Evolutionary conservation across 2,888 invertebrate genomes (phyloP).

Genomic region (Stratiomys singularior): DNA sequence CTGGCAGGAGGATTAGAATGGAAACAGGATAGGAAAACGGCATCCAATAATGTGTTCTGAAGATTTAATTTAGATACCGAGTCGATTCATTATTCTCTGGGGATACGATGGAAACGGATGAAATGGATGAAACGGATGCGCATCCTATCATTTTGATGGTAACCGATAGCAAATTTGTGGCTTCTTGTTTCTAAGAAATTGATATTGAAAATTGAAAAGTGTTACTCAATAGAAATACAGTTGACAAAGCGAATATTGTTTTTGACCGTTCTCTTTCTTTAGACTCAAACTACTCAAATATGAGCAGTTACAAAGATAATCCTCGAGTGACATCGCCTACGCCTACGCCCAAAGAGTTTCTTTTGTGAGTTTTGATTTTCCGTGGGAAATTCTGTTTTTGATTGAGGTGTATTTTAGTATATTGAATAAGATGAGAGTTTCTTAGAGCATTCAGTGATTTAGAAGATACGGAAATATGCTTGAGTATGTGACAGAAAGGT

Average conservation of each 20-base stretch:
- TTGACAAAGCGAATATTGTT: background rate
- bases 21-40: conserved; percentile 33
- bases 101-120: conserved; percentile 47
- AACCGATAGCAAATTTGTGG: conserved; percentile 44
- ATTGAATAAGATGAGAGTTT: no score
- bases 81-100: conserved; percentile 52
- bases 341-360: no score
- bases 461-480: no score
- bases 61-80: conserved; percentile 52
- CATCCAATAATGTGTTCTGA: conserved; percentile 48
- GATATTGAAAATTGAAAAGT: conserved; percentile 33
- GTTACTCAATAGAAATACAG: background rate
- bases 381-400: no score
- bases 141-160: conserved; percentile 40
- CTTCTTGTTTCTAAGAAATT: conserved; percentile 42
- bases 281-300: no score
- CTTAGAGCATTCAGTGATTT: no score
- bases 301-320: no score
- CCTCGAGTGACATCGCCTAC: no score
- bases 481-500: no score
- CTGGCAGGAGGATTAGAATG: conserved; percentile 5
- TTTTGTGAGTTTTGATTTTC: no score
- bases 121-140: no score
- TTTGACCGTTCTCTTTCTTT: background rate
- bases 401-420: no score